Percentiles rank a stretch among this genome's conserved stretches.
Conservation (phyloP, 2,888 invertebrate species). For the Schizaphis graminum region DNA sequence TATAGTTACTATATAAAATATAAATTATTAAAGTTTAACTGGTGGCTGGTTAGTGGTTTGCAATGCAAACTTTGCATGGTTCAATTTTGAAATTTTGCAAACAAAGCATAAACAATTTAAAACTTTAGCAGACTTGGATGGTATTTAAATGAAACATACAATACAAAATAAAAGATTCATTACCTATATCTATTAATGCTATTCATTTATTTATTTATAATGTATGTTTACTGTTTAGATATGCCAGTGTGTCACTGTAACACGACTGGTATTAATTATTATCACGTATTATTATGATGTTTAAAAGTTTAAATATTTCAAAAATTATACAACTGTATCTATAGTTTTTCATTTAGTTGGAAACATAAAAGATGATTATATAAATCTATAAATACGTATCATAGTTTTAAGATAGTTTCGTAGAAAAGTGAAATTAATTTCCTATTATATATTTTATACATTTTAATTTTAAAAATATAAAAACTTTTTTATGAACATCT, state of each 20-base stretch:
- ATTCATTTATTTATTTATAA: neutral
- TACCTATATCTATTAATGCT: neutral
- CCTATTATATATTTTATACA: neutral
- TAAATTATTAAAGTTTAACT: neutral
- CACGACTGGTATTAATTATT: neutral
- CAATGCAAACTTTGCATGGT: no score
- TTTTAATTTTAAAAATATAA: neutral
- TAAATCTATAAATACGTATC: neutral
- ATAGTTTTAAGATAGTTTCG: neutral
- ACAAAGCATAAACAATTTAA: neutral
- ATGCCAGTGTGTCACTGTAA: neutral
- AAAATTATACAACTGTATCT: neutral
- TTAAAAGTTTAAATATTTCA: neutral
- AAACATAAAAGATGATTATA: neutral
- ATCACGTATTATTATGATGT: neutral
- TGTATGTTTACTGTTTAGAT: neutral
- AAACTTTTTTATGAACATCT: neutral
- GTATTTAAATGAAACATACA: neutral
- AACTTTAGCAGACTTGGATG: neutral
- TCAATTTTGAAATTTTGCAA: neutral
- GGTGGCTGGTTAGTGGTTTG: no score
- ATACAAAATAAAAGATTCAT: neutral
- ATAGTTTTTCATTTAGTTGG: neutral
- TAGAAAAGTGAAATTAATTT: neutral
- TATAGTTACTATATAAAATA: no score